Evolutionary conservation across 37 sponge, comb jelly and placozoan genomes (phyloP).

Genomic region (Corticium candelabrum): DNA sequence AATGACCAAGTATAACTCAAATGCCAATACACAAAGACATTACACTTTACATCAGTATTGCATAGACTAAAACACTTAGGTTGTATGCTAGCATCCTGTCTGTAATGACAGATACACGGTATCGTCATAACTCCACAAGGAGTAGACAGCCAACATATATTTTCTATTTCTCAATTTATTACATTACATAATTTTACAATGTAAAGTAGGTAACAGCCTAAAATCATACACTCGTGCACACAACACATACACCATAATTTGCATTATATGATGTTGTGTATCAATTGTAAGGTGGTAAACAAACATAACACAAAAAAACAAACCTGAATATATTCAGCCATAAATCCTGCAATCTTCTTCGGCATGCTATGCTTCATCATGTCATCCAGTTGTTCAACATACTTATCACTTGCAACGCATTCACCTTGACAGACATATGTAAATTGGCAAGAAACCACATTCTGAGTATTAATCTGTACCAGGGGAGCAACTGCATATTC

Average conservation of each 20-base stretch:
- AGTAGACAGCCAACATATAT: no score
- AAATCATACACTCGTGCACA: no score
- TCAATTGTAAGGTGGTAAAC: background rate
- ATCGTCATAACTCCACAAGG: no score
- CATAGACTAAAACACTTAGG: no score
- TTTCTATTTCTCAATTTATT: background rate
- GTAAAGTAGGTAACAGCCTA: background rate
- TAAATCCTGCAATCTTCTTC: constrained; percentile 74
- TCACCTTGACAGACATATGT: constrained; percentile 20
- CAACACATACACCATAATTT: no score
- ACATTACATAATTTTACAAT: background rate
- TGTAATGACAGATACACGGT: no score
- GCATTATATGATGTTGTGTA: no score
- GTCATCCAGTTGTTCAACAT: constrained; percentile 71
- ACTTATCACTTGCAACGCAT: constrained; percentile 62
- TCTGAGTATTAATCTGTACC: constrained; percentile 17
- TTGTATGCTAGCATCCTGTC: no score
- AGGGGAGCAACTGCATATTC: constrained; percentile 49
- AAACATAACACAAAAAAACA: background rate
- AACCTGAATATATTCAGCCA: constrained; percentile 84
- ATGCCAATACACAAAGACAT: no score
- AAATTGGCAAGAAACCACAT: background rate
- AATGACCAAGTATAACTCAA: no score
- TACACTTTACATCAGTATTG: no score
- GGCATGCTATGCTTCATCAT: constrained; percentile 56